phyloP scores from a whole-genome alignment of 2,113 vertebrate genomes.

The Illadopsis cleaveri region DNA sequence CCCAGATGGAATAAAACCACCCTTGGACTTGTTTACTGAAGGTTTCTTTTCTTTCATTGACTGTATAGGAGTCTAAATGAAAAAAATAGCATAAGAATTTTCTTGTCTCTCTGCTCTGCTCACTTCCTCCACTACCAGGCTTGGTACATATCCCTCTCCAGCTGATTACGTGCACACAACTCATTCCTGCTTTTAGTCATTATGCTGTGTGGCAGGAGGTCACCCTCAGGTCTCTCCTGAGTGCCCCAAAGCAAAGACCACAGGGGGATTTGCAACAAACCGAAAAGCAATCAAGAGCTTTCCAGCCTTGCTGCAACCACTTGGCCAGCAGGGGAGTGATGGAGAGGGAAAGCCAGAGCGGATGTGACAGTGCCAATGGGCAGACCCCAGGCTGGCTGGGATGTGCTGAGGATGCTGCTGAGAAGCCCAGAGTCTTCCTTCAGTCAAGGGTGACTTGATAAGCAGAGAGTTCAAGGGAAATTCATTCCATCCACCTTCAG shows the following conservation, averaged over 20 bases:
- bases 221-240: neutral
- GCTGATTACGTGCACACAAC: accelerated
- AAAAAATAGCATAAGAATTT: neutral
- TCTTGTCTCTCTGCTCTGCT: neutral
- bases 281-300: accelerated
- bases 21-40: neutral
- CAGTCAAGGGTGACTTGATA: neutral
- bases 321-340: accelerated
- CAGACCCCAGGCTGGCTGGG: neutral
- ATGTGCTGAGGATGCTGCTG: neutral
- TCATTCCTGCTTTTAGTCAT: neutral
- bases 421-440: neutral
- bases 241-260: neutral
- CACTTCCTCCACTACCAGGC: neutral
- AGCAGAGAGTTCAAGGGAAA: neutral
- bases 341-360: accelerated
- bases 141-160: neutral
- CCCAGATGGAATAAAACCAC: neutral
- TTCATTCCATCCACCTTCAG: neutral
- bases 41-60: neutral
- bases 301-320: neutral
- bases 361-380: neutral
- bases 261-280: neutral
- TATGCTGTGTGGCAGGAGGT: neutral
- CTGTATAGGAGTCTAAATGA: neutral